Percentiles rank a stretch among this genome's conserved stretches.
phyloP scores from a whole-genome alignment of 2,797 vertebrate species.

The Thamnophis elegans region DNA sequence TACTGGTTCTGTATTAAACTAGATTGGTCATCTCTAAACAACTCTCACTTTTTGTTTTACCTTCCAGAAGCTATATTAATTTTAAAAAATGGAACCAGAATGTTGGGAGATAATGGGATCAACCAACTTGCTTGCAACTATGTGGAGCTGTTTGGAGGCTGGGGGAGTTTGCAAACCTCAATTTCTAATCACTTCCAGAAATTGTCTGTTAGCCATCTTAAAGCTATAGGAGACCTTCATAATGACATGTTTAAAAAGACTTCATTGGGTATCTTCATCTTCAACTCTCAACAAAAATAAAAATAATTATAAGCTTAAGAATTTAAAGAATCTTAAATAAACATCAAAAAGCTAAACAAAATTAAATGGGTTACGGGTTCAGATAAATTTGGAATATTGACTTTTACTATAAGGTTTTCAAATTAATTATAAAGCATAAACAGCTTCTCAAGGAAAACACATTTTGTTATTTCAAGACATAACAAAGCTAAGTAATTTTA shows the following conservation, averaged over 20 bases:
- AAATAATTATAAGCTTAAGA: neutral
- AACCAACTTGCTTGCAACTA: neutral
- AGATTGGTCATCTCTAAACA: neutral
- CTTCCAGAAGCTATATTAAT: neutral
- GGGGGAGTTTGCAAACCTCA: neutral
- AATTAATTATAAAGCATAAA: neutral
- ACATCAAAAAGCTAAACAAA: neutral
- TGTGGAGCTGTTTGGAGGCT: neutral
- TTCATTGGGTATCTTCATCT: neutral
- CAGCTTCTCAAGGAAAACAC: neutral
- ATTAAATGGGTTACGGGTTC: neutral
- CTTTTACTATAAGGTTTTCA: neutral
- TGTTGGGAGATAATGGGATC: neutral
- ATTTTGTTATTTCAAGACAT: neutral
- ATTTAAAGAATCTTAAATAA: neutral
- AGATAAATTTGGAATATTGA: neutral
- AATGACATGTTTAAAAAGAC: neutral
- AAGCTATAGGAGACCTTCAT: neutral
- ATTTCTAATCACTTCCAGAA: neutral
- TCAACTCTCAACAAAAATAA: neutral
- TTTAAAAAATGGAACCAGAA: neutral
- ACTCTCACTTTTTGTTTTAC: neutral
- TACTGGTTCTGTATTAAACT: neutral
- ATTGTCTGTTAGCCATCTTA: neutral
- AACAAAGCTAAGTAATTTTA: neutral